Evolutionary conservation across 2,888 invertebrate species (phyloP).

Genomic region (Coenonympha glycerion): DNA sequence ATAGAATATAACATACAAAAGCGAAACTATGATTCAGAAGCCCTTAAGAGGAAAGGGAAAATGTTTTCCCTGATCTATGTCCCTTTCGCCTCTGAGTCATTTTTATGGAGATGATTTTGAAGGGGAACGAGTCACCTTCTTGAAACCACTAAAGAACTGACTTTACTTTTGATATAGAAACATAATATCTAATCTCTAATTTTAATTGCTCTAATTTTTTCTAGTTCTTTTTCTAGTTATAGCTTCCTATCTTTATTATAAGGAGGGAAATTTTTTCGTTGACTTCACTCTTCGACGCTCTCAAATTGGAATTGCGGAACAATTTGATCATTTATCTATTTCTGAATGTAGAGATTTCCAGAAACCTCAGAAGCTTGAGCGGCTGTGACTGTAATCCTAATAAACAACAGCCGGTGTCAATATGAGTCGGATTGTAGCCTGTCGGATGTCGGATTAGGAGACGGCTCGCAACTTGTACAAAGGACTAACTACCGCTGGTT

Average conservation of each 20-base stretch:
- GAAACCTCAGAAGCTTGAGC: neutral
- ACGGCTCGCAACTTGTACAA: conserved; percentile 18
- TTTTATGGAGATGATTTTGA: conserved; percentile 39
- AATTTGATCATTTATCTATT: no score
- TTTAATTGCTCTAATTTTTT: no score
- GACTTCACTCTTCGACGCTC: no score
- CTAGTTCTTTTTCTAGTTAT: no score
- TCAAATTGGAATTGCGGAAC: no score
- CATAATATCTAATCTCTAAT: no score
- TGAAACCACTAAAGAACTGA: no score
- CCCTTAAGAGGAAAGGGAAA: conserved; percentile 21
- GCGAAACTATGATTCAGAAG: conserved; percentile 26
- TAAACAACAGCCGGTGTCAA: conserved; percentile 14
- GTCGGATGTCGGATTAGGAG: conserved; percentile 20
- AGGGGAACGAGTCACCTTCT: conserved; percentile 29
- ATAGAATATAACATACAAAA: no score
- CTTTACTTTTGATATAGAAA: no score
- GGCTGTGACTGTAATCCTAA: neutral
- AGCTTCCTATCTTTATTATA: no score
- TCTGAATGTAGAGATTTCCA: no score
- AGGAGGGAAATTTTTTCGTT: no score
- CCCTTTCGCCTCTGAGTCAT: conserved; percentile 34
- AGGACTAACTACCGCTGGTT: neutral
- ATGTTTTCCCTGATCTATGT: conserved; percentile 25
- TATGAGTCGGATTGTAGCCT: conserved; percentile 15